Evolutionary conservation across 2,113 vertebrate genomes (phyloP).

Genomic region (Paralichthys olivaceus): DNA sequence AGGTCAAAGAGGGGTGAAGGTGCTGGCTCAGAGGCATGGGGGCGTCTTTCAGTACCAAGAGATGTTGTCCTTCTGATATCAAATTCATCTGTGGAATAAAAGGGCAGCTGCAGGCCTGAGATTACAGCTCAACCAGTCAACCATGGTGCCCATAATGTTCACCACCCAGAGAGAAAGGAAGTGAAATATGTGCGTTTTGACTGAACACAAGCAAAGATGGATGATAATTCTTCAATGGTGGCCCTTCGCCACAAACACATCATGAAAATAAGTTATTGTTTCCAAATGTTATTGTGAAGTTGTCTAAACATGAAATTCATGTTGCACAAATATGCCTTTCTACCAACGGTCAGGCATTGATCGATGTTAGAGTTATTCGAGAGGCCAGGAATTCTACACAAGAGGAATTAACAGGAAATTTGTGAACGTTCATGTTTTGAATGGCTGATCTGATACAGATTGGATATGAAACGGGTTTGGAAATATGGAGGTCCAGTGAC

Average conservation of each 20-base stretch:
- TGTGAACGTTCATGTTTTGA: constrained; percentile 28
- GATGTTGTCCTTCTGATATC: constrained; percentile 34
- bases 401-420: constrained; percentile 25
- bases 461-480: constrained; percentile 13
- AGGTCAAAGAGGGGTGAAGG: constrained; percentile 58
- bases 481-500: not conserved
- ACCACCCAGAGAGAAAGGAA: constrained; percentile 49
- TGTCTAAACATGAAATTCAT: constrained; percentile 59
- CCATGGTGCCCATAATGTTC: constrained; percentile 6
- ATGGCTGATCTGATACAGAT: not conserved
- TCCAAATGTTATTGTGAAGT: constrained; percentile 60
- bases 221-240: constrained; percentile 74
- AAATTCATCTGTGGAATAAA: constrained; percentile 5
- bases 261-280: constrained; percentile 66
- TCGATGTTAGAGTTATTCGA: constrained; percentile 32
- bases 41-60: constrained; percentile 11
- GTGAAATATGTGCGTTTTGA: constrained; percentile 54
- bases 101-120: constrained; percentile 40
- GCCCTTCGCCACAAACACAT: constrained; percentile 66
- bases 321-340: constrained; percentile 32
- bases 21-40: constrained; percentile 23
- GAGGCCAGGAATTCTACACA: constrained; percentile 29
- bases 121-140: constrained; percentile 40
- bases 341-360: constrained; percentile 53
- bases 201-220: constrained; percentile 70